Evolutionary conservation across 2,797 vertebrate genomes (phyloP).

Genomic region (Cossypha caffra): DNA sequence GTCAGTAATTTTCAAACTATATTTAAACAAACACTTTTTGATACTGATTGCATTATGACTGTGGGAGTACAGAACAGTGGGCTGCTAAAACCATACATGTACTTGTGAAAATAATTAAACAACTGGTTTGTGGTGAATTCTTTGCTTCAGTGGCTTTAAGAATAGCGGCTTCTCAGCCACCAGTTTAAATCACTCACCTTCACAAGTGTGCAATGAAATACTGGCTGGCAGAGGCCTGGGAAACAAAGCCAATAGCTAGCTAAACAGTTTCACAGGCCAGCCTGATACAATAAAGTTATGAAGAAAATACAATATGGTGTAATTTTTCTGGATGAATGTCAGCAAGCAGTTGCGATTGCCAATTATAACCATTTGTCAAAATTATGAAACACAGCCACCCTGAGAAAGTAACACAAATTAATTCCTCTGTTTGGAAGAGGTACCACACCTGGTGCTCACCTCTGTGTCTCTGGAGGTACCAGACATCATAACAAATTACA

Average conservation of each 20-base stretch:
- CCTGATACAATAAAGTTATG: not conserved
- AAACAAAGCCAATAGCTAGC: not conserved
- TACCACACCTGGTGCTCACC: not conserved
- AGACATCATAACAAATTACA: not conserved
- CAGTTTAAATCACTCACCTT: not conserved
- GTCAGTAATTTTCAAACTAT: not conserved
- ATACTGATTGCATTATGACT: not conserved
- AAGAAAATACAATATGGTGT: not conserved
- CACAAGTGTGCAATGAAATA: not conserved
- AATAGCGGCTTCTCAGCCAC: not conserved
- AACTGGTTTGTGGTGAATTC: not conserved
- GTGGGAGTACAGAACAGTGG: not conserved
- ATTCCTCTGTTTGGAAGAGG: not conserved
- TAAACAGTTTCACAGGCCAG: not conserved
- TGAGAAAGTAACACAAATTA: not conserved
- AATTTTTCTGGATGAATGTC: not conserved
- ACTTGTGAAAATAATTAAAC: not conserved
- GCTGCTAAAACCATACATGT: not conserved
- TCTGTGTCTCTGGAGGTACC: not conserved
- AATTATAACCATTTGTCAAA: not conserved
- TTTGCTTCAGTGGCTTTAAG: not conserved
- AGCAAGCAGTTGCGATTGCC: not conserved
- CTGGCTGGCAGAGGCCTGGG: not conserved
- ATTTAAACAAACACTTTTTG: not conserved
- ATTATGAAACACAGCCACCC: not conserved